Base-by-base conservation (phyloP, 1,140 invertebrate genomes). In the Microplitis demolitor region DNA sequence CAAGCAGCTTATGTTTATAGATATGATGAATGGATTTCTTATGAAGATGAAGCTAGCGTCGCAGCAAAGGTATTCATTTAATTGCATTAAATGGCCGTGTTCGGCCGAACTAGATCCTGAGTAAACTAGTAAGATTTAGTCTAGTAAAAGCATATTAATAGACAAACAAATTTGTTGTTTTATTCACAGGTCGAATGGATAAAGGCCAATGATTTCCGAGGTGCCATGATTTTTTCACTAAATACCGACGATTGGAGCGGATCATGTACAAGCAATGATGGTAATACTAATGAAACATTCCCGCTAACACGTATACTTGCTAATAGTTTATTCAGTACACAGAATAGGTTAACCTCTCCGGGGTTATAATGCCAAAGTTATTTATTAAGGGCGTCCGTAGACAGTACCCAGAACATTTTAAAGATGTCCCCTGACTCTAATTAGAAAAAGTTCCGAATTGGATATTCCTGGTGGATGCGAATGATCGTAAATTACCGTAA, bases 21-120 rank as follows among this genome's bases (percentile, higher is more conserved):
- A 61, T 87, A 89, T 45, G 86, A 87, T 4, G 93, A 97, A 80
- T 98, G 97, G 97, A 90, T 97, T 60, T 96, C 96, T 0, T 98
- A 93, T 83, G 97, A 98, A 74, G 91, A 96, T 82, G 84, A 88
- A 4, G 80, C 88, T 45, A 98, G 95, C 85, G 86, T 95, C 0
- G 87, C 81, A 66, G 90, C 90, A 78, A 97, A 97, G 85, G 91
- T 92, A 84, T 79, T 53, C 62, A 56, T 51, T 62, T 74, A 70
- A 76, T 76, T 71, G 6, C 45, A 50, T 50, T n/a, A n/a, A n/a
- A n/a, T n/a, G n/a, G n/a, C n/a, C n/a, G n/a, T n/a, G n/a, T n/a
- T n/a, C n/a, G n/a, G n/a, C 9, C 51, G 51, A 53, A 4, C 11
- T 53, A 53, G 11, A 3, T 9, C 35, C 35, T 37, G 6, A 37